Evolutionary conservation across 2,888 invertebrate species (phyloP).

Genomic region (Chouioia cunea): DNA sequence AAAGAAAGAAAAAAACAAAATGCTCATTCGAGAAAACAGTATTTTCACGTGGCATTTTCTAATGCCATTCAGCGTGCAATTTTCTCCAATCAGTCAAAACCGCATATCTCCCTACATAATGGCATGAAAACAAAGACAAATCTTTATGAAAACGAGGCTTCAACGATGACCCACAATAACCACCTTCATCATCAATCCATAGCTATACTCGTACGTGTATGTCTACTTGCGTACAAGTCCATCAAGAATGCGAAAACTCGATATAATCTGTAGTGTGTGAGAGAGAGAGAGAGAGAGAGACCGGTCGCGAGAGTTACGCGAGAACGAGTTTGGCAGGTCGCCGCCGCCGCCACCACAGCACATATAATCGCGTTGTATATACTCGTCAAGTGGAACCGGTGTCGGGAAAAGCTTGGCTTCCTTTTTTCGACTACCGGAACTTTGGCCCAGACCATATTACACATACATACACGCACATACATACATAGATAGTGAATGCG

Average conservation of each 20-base stretch:
- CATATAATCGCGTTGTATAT: conserved; percentile 28
- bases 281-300: conserved; percentile 9
- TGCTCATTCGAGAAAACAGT: no score
- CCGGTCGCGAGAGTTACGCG: conserved; percentile 51
- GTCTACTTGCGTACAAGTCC: conserved; percentile 4
- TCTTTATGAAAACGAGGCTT: background rate
- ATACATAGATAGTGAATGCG: no score
- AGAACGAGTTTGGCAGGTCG: conserved; percentile 62
- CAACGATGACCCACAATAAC: conserved; percentile 14
- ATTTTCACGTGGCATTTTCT: no score
- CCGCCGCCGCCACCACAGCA: conserved; percentile 43
- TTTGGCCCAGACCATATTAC: background rate
- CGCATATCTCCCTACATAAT: no score
- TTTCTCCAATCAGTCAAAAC: no score
- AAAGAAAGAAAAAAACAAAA: no score
- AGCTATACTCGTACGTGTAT: background rate
- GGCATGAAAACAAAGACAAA: no score
- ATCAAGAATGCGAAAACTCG: conserved; percentile 27
- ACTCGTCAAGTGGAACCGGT: conserved; percentile 16
- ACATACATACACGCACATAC: no score
- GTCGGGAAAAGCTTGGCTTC: background rate
- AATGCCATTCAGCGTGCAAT: no score
- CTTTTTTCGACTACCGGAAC: background rate
- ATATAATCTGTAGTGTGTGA: conserved; percentile 13
- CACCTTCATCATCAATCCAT: conserved; percentile 20